These are phyloP conservation scores for Rhopalosiphum maidis DNA, from an alignment of 1,140 invertebrate species.

Conservation along the genomic window DNA sequence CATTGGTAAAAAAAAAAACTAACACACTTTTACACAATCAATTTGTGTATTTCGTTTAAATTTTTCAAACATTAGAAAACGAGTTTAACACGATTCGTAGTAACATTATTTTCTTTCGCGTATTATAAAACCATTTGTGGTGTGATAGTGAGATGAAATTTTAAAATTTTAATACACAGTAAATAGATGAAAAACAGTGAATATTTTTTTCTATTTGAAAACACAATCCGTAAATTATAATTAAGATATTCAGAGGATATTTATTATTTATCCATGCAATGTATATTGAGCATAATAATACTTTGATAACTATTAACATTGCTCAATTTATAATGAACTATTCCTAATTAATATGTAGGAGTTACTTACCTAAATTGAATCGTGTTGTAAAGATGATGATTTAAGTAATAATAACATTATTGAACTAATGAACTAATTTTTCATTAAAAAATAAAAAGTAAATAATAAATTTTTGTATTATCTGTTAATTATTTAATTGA, in stretches of 20 bases:
- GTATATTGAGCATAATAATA: background rate
- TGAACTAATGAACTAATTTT: background rate
- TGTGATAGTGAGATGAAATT: background rate
- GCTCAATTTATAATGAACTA: background rate
- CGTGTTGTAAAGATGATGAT: background rate
- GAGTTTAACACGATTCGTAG: background rate
- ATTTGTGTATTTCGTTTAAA: background rate
- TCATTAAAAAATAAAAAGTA: background rate
- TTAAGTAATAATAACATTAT: background rate
- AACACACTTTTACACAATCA: background rate
- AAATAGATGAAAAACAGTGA: background rate
- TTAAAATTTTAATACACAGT: background rate
- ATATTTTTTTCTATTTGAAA: background rate
- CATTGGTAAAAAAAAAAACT: background rate
- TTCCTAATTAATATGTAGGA: background rate
- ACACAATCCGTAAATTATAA: background rate
- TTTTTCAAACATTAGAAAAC: background rate
- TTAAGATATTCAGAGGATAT: background rate
- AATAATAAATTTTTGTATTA: background rate
- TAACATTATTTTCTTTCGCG: background rate
- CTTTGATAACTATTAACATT: background rate
- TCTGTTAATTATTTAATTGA: no score
- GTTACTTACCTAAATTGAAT: background rate
- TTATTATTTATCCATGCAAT: background rate
- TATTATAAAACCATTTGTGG: background rate